Evolutionary conservation across 2,888 invertebrate species (phyloP).

Genomic region (Andrena minutula): DNA sequence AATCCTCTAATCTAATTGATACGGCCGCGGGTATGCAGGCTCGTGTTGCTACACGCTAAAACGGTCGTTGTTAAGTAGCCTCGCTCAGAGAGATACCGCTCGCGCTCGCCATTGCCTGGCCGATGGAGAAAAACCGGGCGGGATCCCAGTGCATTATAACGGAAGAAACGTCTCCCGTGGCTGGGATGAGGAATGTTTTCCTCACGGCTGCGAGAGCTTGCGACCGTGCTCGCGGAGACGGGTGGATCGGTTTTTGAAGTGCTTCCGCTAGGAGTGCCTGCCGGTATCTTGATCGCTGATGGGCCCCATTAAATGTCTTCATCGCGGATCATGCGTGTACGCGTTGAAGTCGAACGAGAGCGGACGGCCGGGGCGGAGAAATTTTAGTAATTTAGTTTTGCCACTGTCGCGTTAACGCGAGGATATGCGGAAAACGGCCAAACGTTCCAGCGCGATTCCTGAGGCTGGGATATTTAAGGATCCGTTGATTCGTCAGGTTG

Average conservation of each 20-base stretch:
- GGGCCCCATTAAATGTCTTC: slow-evolving; percentile 56
- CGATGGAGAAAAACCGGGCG: slow-evolving; percentile 44
- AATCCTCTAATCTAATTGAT: slow-evolving; percentile 80
- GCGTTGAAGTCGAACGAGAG: slow-evolving; percentile 16
- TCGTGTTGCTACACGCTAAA: slow-evolving; percentile 56
- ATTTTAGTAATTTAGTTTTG: neutral
- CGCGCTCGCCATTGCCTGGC: neutral
- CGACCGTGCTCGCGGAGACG: slow-evolving; percentile 1
- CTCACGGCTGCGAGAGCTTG: slow-evolving; percentile 25
- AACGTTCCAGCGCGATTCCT: neutral
- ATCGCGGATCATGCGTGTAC: slow-evolving; percentile 34
- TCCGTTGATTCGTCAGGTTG: neutral
- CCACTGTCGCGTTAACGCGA: neutral
- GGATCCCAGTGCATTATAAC: slow-evolving; percentile 52
- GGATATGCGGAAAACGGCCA: slow-evolving; percentile 10
- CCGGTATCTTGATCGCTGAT: slow-evolving; percentile 45
- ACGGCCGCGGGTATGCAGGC: slow-evolving; percentile 67
- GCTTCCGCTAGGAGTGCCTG: slow-evolving; percentile 67
- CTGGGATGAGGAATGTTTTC: slow-evolving; percentile 56
- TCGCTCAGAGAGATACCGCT: slow-evolving; percentile 30
- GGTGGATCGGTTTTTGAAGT: slow-evolving; percentile 56
- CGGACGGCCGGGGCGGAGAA: neutral
- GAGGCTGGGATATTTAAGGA: neutral
- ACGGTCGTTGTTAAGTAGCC: slow-evolving; percentile 65
- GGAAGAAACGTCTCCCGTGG: slow-evolving; percentile 43